phyloP scores from a whole-genome alignment of 1,140 invertebrate species.

The Camponotus pennsylvanicus region DNA sequence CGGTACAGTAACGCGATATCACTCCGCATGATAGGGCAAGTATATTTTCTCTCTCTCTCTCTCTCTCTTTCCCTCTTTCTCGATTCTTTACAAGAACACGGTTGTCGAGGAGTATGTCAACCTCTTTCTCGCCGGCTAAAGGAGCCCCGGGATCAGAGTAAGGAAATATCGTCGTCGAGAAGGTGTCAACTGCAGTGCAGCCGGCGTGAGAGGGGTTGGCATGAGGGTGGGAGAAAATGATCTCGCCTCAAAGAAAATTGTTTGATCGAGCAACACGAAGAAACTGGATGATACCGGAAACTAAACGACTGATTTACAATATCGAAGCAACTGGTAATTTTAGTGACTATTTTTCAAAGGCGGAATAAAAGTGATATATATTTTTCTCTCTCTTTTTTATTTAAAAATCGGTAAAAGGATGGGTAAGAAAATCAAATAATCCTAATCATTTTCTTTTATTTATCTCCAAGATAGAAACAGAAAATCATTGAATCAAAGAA shows the following conservation, averaged over 20 bases:
- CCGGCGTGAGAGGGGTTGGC: background rate
- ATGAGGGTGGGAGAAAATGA: background rate
- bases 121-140: conserved; percentile 35
- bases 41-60: conserved; percentile 31
- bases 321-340: background rate
- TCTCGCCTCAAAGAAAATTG: conserved; percentile 55
- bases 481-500: background rate
- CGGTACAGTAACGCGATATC: conserved; percentile 85
- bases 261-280: conserved; percentile 1
- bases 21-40: conserved; percentile 73
- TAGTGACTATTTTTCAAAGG: background rate
- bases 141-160: conserved; percentile 33
- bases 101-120: conserved; percentile 1
- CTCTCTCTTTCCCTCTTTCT: conserved; percentile 10
- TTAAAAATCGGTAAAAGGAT: background rate
- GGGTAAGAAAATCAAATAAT: background rate
- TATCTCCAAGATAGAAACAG: background rate
- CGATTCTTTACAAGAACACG: background rate
- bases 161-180: conserved; percentile 66
- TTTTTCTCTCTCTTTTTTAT: background rate
- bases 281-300: background rate
- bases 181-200: conserved; percentile 73
- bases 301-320: conserved; percentile 14
- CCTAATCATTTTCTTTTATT: background rate
- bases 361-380: background rate